Base-by-base conservation (phyloP, 2,888 invertebrate genomes). In the Trypoxylon attenuatum region DNA sequence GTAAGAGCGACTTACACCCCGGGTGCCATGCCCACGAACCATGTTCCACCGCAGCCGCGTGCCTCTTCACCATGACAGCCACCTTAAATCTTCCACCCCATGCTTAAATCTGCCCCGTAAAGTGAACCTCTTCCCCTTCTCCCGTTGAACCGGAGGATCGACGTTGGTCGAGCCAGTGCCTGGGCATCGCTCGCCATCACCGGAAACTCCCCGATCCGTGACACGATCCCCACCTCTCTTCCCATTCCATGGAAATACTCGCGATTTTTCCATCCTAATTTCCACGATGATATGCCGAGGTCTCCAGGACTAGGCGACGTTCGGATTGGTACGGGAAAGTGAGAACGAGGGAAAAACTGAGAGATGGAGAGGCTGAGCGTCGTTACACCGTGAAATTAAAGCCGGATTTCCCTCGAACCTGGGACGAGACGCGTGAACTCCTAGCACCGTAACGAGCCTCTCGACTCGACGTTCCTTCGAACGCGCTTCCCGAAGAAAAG, bases 11-110 rank as follows among this genome's bases (percentile, higher is more conserved):
- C 68, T 72, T 69, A 61, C 57, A 69, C 62, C 57, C 69, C 64
- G 69, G 61, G 46, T 67, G 59, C 50, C 50, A 56, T 38, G 33
- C 66, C 49, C 55, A 43, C 38, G 42, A 46, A 25, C 69, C 51
- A 29, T 10, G 66, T 72, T 72, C 73, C 77, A 72, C 77, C 77
- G 76, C 80, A 1, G n/a, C 71, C 63, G 49, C 57, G 46, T 42
- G 52, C 21, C 23, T n/a, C n/a, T n/a, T n/a, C n/a, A n/a, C n/a
- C n/a, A n/a, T n/a, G n/a, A 16, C 19, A 21, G 27, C 33, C n/a
- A 33, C 13, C n/a, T 13, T 33, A 33, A 33, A 33, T 33, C 33
- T 33, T 33, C 33, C 33, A 33, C 33, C 10, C 42, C 19, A 19
- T 42, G 33, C n/a, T 33, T 33, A 33, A 33, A 33, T 4, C 33